Evolutionary conservation across 2,888 invertebrate genomes (phyloP).

Genomic region (Hirtodrosophila duncani): DNA sequence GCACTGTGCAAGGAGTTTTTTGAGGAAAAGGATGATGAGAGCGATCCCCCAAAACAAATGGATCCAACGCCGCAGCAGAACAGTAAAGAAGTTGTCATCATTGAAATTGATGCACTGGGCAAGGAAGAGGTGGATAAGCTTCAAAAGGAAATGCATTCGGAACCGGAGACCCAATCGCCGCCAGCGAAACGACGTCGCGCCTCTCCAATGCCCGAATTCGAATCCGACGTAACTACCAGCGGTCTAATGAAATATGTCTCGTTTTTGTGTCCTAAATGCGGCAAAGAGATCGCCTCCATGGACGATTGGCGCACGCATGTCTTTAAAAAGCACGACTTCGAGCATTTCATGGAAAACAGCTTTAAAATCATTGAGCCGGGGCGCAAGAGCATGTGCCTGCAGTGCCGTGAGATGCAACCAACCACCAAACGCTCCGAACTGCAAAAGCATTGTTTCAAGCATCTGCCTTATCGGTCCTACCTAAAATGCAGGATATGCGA

Average conservation of each 20-base stretch:
- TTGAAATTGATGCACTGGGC: conserved; percentile 62
- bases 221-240: conserved; percentile 17
- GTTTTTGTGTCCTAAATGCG: conserved; percentile 71
- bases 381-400: conserved; percentile 51
- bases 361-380: conserved; percentile 55
- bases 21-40: conserved; percentile 29
- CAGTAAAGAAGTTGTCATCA: conserved; percentile 49
- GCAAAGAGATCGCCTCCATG: conserved; percentile 55
- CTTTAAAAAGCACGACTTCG: conserved; percentile 64
- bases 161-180: conserved; percentile 6
- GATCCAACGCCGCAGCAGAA: background rate
- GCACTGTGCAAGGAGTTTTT: conserved; percentile 60
- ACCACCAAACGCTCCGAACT: conserved; percentile 56
- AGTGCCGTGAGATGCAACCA: conserved; percentile 54
- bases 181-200: conserved; percentile 33
- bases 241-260: conserved; percentile 49
- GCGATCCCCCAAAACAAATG: background rate
- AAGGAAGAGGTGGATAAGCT: conserved; percentile 54
- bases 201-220: conserved; percentile 16
- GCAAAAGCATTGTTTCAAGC: conserved; percentile 71
- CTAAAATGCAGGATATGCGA: conserved; percentile 66
- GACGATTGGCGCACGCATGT: conserved; percentile 68
- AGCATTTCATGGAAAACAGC: conserved; percentile 62
- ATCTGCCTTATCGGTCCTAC: conserved; percentile 71
- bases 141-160: conserved; percentile 42